These are phyloP conservation scores for Chaetorhynchus papuensis DNA, from an alignment of 2,113 vertebrate genomes.

Conservation along the genomic window DNA sequence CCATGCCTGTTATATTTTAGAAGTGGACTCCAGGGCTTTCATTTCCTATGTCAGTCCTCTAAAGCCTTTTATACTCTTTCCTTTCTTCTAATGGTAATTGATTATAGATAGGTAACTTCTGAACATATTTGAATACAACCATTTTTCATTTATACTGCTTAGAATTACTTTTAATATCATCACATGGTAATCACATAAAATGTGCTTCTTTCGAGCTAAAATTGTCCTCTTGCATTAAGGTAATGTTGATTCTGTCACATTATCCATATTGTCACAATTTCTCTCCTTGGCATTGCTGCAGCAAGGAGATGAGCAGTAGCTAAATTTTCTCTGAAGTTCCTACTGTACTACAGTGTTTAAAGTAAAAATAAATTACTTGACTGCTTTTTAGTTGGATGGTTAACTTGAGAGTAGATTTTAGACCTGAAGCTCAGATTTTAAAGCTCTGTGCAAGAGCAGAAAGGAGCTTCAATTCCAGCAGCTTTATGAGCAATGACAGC, in stretches of 20 bases:
- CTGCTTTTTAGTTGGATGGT: background rate
- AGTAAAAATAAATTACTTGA: background rate
- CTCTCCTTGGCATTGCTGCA: background rate
- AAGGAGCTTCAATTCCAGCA: background rate
- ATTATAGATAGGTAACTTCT: background rate
- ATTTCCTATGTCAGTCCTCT: background rate
- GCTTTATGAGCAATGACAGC: conserved; percentile 32
- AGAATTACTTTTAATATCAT: background rate
- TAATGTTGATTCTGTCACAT: background rate
- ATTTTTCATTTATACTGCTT: background rate
- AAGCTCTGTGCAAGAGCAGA: background rate
- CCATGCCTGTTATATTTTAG: background rate
- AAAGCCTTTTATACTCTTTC: background rate
- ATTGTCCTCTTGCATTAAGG: background rate
- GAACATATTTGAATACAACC: background rate
- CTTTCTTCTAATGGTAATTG: background rate
- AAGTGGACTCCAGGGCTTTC: background rate
- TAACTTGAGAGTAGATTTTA: background rate
- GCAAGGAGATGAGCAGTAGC: background rate
- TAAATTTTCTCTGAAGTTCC: background rate
- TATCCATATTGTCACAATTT: background rate
- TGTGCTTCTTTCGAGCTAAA: background rate
- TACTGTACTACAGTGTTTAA: background rate
- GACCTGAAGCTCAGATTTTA: background rate
- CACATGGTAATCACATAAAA: background rate